phyloP scores from a whole-genome alignment of 2,888 invertebrate genomes.

The Artemia sinica region DNA sequence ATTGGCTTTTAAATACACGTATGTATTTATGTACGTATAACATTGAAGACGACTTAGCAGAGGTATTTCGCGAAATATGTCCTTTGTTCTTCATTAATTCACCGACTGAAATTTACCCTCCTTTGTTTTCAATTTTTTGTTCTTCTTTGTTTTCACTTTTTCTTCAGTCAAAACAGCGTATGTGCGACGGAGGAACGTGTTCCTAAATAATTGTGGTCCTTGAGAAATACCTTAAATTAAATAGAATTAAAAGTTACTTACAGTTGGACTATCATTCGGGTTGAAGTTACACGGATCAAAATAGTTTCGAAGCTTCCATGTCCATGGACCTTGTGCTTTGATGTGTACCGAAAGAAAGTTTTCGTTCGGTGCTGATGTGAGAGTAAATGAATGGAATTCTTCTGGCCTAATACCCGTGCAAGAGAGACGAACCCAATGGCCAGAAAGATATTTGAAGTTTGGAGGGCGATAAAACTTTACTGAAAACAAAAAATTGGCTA shows the following conservation, averaged over 20 bases:
- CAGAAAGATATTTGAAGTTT: conserved; percentile 77
- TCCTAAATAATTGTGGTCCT: conserved; percentile 42
- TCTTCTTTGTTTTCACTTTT: no score
- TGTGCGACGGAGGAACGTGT: no score
- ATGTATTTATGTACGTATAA: no score
- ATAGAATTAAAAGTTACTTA: conserved; percentile 24
- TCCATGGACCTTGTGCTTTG: conserved; percentile 83
- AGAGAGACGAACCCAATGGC: conserved; percentile 82
- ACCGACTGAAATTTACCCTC: no score
- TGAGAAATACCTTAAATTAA: conserved; percentile 44
- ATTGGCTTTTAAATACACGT: no score
- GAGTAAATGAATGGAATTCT: conserved; percentile 86
- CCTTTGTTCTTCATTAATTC: no score
- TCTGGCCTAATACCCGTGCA: conserved; percentile 74
- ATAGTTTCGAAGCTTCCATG: conserved; percentile 85
- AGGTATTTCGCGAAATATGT: no score
- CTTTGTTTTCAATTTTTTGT: no score
- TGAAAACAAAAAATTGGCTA: conserved; percentile 17
- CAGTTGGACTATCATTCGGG: conserved; percentile 56
- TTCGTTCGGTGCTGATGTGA: conserved; percentile 90
- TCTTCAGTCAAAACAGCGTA: no score
- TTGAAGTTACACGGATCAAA: conserved; percentile 83
- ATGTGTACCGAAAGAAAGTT: conserved; percentile 87
- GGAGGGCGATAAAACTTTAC: conserved; percentile 85
- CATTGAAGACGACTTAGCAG: no score